Base-by-base conservation (phyloP, 2,113 vertebrate genomes). In the Lampris megalopsis region DNA sequence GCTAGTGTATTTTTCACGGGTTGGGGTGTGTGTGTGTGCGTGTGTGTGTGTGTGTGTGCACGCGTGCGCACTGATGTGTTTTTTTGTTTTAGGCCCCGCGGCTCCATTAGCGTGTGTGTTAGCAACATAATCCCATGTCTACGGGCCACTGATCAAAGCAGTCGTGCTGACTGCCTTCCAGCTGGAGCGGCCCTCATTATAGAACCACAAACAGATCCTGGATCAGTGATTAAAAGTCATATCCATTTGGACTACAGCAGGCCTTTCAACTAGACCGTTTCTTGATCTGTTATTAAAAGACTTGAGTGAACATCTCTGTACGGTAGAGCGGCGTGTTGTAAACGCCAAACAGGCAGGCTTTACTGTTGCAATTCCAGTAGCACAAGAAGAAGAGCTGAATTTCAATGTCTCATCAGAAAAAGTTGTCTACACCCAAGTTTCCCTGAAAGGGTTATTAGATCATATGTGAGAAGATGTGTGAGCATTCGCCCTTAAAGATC, bases 111-210 rank as follows among this genome's bases (percentile, higher is more conserved):
- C 47, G 45, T 63, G 83, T 41, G 85, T 83, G 85, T 85, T 78
- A 83, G 82, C 80, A 37, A 41, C 1, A 72, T 82, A 87, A 87
- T 86, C 83, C 82, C 0, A 60, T 50, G 82, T 86, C 87, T 75
- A 63, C 0, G 82, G 88, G 82, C 88, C 70, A 24, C 79, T 84
- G 87, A 92, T 92, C 89, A 92, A 92, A 92, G 91, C 62, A 3
- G 73, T 50, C 10, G 1, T 43, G 40, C 79, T 63, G 73, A 75
- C 86, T 59, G 77, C 83, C 71, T 78, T 88, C 85, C 86, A 86
- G 81, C 80, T 86, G 79, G 74, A 86, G 83, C 2, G 9, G 80
- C 64, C 75, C 86, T 91, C 84, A 84, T 91, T 90, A 90, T 69
- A 81, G 71, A 75, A 70, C 13, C 0, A 2, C 68, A 53, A 70